These are phyloP conservation scores for Cephalopachus bancanus DNA, from an alignment of 2,797 vertebrate genomes.

Conservation along the genomic window DNA sequence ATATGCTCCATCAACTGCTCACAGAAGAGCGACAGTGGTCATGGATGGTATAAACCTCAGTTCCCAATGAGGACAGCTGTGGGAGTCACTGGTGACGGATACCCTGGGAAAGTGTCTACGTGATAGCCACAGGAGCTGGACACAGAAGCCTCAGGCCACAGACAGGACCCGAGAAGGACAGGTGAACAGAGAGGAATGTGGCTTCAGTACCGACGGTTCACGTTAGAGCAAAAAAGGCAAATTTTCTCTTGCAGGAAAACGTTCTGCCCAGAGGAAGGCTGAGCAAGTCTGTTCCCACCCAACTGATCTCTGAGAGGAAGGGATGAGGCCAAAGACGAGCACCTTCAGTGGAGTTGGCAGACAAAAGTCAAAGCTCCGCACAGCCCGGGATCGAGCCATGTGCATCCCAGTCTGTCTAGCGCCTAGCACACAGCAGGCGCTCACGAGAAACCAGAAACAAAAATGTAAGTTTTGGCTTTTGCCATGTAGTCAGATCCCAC, in stretches of 20 bases:
- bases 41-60: neutral
- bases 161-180: neutral
- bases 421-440: neutral
- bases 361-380: neutral
- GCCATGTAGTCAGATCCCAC: constrained; percentile 21
- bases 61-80: neutral
- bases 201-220: constrained; percentile 21
- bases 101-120: neutral
- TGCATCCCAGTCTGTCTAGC: neutral
- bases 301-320: neutral
- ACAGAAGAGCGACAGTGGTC: neutral
- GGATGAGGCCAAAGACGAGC: neutral
- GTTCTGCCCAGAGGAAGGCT: neutral
- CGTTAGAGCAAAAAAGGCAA: neutral
- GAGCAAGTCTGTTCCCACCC: neutral
- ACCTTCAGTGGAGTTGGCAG: neutral
- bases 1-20: neutral
- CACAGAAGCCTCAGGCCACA: neutral
- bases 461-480: neutral
- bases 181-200: neutral
- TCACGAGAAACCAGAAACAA: neutral
- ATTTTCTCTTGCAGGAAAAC: neutral
- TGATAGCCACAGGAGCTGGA: neutral
- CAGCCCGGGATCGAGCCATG: neutral
- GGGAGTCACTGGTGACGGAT: neutral